These are phyloP conservation scores for Drosophila biarmipes DNA, from an alignment of 1,140 invertebrate species.

Conservation along the genomic window DNA sequence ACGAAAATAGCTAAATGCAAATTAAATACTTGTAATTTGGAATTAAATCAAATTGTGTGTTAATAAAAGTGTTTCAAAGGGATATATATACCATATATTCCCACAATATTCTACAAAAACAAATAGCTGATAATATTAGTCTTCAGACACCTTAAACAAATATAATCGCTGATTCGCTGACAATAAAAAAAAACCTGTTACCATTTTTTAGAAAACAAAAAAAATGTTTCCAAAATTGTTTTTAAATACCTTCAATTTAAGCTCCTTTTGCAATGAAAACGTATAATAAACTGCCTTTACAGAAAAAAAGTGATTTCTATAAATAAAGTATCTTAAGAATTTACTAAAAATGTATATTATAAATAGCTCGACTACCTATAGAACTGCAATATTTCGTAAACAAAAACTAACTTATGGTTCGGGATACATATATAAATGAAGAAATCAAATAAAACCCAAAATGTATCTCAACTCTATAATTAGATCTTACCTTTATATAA, in stretches of 20 bases:
- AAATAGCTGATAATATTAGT: too few species aligned
- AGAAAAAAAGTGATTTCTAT: not conserved
- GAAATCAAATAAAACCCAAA: not conserved
- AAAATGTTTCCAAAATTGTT: too few species aligned
- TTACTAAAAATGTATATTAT: not conserved
- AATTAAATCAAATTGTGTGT: too few species aligned
- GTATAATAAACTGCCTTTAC: not conserved
- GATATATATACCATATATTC: too few species aligned
- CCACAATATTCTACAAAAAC: too few species aligned
- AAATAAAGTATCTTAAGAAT: not conserved
- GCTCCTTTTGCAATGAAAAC: too few species aligned
- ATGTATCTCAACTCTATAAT: not conserved
- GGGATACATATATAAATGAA: not conserved
- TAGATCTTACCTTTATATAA: slow-evolving; percentile 69
- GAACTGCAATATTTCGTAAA: not conserved
- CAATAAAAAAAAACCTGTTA: too few species aligned
- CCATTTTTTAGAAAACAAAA: too few species aligned
- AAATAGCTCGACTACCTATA: not conserved
- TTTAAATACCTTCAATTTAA: too few species aligned
- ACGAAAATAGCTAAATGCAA: not conserved
- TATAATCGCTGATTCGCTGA: too few species aligned
- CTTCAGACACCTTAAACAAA: too few species aligned
- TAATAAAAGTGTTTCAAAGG: too few species aligned
- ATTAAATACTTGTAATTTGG: not conserved
- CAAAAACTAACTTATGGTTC: not conserved